phyloP scores from a whole-genome alignment of 2,113 vertebrate species.

The Sus scrofa region T2T-Sscrofa CM000820.6:82214001-82214500 shows the following conservation, averaged over 20 bases:
- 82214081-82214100: background rate
- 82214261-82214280: slow-evolving; percentile 43
- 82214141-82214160: background rate
- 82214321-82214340: slow-evolving; percentile 23
- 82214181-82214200: background rate
- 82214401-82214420: slow-evolving; percentile 41
- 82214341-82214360: slow-evolving; percentile 20
- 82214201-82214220: background rate
- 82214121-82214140: background rate
- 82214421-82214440: slow-evolving; percentile 33
- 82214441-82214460: slow-evolving; percentile 32
- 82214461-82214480: background rate
- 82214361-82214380: slow-evolving; percentile 47
- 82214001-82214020: background rate
- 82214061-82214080: background rate
- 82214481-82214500: background rate
- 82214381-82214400: slow-evolving; percentile 37
- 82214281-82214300: slow-evolving; percentile 29
- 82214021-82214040: background rate
- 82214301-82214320: slow-evolving; percentile 52
- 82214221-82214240: slow-evolving; percentile 32
- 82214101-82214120: background rate
- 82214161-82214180: background rate
- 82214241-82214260: background rate
- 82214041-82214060: background rate